Evolutionary conservation across 1,140 invertebrate genomes (phyloP).

Genomic region (Pseudachorutes palmiensis): DNA sequence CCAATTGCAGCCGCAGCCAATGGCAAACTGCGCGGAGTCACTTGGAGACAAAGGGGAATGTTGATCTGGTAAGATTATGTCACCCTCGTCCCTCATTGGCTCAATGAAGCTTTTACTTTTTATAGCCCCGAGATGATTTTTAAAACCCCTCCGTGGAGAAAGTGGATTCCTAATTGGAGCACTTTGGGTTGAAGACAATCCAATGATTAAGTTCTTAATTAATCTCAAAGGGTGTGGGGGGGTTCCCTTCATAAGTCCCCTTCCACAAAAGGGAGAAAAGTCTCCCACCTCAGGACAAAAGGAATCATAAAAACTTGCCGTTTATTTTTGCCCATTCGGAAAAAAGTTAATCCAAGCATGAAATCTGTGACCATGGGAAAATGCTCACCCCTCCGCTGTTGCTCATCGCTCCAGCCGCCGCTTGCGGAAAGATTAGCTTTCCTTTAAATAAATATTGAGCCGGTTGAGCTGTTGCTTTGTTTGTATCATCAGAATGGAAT

Average conservation of each 20-base stretch:
- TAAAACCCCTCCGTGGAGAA: neutral
- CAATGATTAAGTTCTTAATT: constrained; percentile 6
- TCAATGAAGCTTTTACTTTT: too few relatives aligned
- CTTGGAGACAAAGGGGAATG: neutral
- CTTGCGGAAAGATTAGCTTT: constrained; percentile 6
- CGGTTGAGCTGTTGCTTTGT: neutral
- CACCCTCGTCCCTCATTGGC: constrained; percentile 5
- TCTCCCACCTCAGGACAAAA: neutral
- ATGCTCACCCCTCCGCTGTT: constrained; percentile 11
- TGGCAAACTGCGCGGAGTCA: neutral
- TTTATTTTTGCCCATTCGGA: too few relatives aligned
- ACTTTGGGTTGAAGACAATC: neutral
- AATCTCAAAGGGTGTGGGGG: neutral
- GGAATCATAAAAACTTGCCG: neutral
- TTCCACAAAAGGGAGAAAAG: neutral
- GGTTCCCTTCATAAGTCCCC: neutral
- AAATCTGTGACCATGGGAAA: constrained; percentile 18
- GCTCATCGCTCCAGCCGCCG: too few relatives aligned
- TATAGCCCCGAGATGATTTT: too few relatives aligned
- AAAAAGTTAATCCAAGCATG: constrained; percentile 15
- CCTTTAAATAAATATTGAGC: constrained; percentile 12
- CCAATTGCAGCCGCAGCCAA: too few relatives aligned
- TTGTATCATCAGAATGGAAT: too few relatives aligned
- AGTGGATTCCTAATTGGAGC: neutral
- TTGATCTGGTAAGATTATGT: constrained; percentile 12